Conservation (phyloP, 2,113 vertebrate species). For the Hippopotamus amphibius region DNA sequence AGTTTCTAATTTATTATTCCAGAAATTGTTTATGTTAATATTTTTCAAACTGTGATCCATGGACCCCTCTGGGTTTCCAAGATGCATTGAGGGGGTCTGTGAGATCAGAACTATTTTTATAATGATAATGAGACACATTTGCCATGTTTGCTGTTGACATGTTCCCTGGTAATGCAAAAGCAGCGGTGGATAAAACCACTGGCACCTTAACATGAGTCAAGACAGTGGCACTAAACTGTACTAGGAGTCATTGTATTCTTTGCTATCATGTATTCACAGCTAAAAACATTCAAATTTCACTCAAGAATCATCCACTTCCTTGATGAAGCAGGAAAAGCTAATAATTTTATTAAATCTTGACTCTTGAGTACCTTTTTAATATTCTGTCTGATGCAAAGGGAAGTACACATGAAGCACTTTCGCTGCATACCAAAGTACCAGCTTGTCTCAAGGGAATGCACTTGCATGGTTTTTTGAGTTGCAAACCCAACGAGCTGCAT, state of each 20-base stretch:
- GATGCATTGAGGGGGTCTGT: not conserved
- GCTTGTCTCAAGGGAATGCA: not conserved
- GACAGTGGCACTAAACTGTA: not conserved
- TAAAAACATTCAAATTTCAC: not conserved
- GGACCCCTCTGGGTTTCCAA: not conserved
- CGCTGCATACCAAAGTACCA: not conserved
- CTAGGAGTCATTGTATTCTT: not conserved
- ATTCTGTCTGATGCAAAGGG: not conserved
- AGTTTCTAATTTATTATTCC: not conserved
- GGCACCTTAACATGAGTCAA: not conserved
- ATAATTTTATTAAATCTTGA: slow-evolving; percentile 26
- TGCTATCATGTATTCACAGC: not conserved
- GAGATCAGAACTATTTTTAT: slow-evolving; percentile 15
- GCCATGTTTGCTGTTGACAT: not conserved
- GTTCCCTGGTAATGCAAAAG: not conserved
- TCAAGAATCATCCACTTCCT: slow-evolving; percentile 26
- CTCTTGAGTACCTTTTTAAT: not conserved
- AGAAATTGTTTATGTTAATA: not conserved
- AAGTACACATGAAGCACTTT: not conserved
- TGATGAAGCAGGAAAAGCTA: not conserved
- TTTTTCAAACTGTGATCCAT: not conserved
- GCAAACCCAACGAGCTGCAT: not conserved
- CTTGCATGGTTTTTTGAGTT: not conserved
- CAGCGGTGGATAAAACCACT: not conserved
- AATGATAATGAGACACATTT: not conserved